Conservation (phyloP, 1,140 invertebrate genomes). For the Dreissena polymorpha region DNA sequence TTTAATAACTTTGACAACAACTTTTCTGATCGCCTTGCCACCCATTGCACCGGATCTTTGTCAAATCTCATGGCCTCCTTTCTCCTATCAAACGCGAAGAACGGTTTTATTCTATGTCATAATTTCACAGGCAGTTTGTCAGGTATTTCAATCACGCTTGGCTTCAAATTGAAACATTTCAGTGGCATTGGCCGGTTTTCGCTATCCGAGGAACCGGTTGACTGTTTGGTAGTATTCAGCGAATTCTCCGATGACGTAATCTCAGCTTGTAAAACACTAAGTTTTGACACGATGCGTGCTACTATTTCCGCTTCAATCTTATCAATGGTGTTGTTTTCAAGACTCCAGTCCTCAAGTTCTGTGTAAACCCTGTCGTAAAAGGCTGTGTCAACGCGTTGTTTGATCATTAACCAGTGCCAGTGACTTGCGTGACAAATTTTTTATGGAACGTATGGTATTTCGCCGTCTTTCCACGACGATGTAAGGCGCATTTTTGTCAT, state of each 20-base stretch:
- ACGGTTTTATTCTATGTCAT: background rate
- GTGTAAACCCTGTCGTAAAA: constrained; percentile 31
- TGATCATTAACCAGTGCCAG: constrained; percentile 38
- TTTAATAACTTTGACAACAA: constrained; percentile 21
- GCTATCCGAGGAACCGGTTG: background rate
- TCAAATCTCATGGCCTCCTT: constrained; percentile 11
- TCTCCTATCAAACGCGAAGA: background rate
- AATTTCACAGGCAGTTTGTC: background rate
- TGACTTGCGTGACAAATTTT: background rate
- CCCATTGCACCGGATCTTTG: constrained; percentile 37
- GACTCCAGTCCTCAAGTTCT: constrained; percentile 46
- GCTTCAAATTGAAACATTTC: no score
- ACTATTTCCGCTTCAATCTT: constrained; percentile 31
- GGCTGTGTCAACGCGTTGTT: constrained; percentile 25
- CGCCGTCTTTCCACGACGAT: constrained; percentile 5
- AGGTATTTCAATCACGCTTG: background rate
- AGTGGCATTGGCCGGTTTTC: no score
- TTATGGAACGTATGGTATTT: constrained; percentile 2
- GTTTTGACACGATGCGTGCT: constrained; percentile 11
- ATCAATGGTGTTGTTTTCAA: constrained; percentile 15
- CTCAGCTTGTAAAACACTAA: constrained; percentile 38
- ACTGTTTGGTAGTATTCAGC: background rate
- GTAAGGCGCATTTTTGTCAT: constrained; percentile 18
- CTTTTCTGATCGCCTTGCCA: constrained; percentile 34
- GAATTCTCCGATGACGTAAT: constrained; percentile 26